phyloP scores from a whole-genome alignment of 2,113 vertebrate genomes.

The Scopus umbretta region DNA sequence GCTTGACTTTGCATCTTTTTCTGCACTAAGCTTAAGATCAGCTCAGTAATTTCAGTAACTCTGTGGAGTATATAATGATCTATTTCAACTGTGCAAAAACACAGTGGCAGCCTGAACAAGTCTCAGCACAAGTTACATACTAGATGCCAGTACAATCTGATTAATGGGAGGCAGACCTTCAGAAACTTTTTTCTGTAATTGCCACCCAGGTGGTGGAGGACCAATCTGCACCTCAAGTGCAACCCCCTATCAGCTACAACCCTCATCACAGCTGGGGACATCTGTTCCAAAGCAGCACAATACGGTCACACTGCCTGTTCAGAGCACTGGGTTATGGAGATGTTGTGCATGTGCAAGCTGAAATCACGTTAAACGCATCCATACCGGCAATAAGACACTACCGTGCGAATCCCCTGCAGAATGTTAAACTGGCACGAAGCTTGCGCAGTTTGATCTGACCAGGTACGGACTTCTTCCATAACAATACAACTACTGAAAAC shows the following conservation, averaged over 20 bases:
- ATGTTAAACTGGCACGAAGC: background rate
- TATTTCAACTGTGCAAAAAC: background rate
- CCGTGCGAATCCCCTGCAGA: background rate
- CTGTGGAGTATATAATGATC: background rate
- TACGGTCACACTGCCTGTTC: background rate
- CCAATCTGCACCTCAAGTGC: background rate
- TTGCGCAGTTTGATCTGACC: background rate
- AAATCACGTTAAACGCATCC: background rate
- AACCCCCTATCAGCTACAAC: background rate
- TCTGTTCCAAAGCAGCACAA: background rate
- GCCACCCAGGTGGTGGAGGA: background rate
- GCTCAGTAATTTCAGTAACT: background rate
- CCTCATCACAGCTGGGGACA: background rate
- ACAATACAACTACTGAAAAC: background rate
- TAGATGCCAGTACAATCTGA: background rate
- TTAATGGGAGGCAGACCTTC: background rate
- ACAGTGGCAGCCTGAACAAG: background rate
- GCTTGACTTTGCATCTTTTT: background rate
- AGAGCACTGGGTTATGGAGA: background rate
- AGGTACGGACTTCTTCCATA: background rate
- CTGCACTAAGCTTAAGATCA: background rate
- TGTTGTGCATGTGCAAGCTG: background rate
- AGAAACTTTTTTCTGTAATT: background rate
- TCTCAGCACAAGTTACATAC: background rate
- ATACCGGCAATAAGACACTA: background rate